Evolutionary conservation across 2,888 invertebrate genomes (phyloP).

Genomic region (Diaperis boleti): DNA sequence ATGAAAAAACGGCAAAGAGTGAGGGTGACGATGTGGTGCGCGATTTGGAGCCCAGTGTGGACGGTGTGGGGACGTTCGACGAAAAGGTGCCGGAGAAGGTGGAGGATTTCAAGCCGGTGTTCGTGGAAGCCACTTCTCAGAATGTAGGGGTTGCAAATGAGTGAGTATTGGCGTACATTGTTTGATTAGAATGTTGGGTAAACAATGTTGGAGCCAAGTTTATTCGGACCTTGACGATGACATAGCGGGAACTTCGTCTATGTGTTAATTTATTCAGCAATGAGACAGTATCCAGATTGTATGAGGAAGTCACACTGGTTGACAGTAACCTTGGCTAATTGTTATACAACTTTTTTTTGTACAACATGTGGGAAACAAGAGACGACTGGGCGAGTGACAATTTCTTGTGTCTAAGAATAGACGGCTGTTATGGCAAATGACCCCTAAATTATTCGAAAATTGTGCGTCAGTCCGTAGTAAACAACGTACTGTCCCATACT

Average conservation of each 20-base stretch:
- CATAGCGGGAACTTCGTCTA: background rate
- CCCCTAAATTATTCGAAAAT: conserved; percentile 21
- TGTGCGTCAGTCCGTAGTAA: conserved; percentile 18
- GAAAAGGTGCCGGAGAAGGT: conserved; percentile 38
- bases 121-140: conserved; percentile 46
- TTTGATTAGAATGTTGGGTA: conserved; percentile 19
- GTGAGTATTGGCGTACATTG: conserved; percentile 41
- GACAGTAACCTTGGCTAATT: conserved; percentile 4
- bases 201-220: conserved; percentile 11
- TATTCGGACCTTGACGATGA: conserved; percentile 1
- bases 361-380: background rate
- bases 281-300: too few relatives aligned
- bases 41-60: conserved; percentile 48
- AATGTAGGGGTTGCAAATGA: conserved; percentile 50
- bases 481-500: conserved; percentile 1
- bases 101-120: conserved; percentile 40
- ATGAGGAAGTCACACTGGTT: too few relatives aligned
- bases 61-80: conserved; percentile 41
- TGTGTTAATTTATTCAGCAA: background rate
- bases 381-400: background rate
- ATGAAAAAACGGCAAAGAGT: conserved; percentile 6
- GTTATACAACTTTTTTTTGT: conserved; percentile 16
- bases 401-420: conserved; percentile 19
- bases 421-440: conserved; percentile 3
- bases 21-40: conserved; percentile 17